Evolutionary conservation across 2,797 vertebrate species (phyloP), one percentile per base, ranked within the genome.

Genomic region (Bradypus variegatus): DNA sequence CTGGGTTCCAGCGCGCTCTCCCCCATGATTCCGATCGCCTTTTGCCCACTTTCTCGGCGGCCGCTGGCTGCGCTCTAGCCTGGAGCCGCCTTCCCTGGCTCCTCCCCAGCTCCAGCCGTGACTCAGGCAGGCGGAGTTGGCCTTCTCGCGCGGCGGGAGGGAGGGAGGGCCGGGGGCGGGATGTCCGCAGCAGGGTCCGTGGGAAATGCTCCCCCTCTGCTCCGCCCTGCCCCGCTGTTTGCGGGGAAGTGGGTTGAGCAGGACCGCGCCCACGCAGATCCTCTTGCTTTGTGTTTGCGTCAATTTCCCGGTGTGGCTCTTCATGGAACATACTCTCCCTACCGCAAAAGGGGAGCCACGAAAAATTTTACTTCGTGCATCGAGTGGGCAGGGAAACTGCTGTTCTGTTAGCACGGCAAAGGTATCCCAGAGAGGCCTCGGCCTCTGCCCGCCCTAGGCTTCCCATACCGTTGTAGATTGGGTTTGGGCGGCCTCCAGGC

Each of bases 81-180:
- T 83, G 50, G 92, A 86, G 91, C 93, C 48, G 92, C 94, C 90
- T 87, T 90, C 75, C 87, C 91, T 62, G 92, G 91, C 96, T 95
- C 94, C 96, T 94, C 96, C 94, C 93, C 85, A 50, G 88, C 86
- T 80, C 86, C 82, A 45, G 93, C 88, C 2, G 90, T 96, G 95
- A 96, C 95, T 96, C 96, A 96, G 89, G 73, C 95, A 62, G 96
- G 95, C 83, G 96, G 96, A 94, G 95, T 90, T 94, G 95, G 93
- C 94, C 88, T 89, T 55, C 73, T 23, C 62, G 0, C n/a, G 58
- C 38, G 2, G 90, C 45, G 5, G 76, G 86, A 50, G 83, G 89
- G 86, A 50, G 83, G 89, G 67, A 29, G 75, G 79, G 73, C n/a
- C 25, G 86, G 19, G 81, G 88, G 72, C 29, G 84, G 95, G 89